phyloP scores from a whole-genome alignment of 2,113 vertebrate genomes.

The rat (Rattus norvegicus) region DNA sequence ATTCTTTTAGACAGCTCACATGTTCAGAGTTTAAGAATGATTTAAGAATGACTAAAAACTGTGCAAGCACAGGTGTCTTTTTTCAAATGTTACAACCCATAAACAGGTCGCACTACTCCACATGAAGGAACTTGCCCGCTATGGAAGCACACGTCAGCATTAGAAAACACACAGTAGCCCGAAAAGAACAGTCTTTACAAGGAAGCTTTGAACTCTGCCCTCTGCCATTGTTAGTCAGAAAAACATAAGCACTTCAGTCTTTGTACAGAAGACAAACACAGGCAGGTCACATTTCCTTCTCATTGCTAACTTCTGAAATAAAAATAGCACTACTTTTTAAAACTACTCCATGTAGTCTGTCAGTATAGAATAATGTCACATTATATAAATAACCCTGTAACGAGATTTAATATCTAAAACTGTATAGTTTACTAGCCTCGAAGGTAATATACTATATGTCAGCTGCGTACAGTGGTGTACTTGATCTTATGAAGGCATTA shows the following conservation, averaged over 20 bases:
- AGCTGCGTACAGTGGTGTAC: conserved; percentile 85
- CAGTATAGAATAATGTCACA: conserved; percentile 90
- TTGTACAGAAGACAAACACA: conserved; percentile 84
- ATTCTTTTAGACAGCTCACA: conserved; percentile 85
- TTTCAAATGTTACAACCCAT: conserved; percentile 84
- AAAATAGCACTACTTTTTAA: conserved; percentile 83
- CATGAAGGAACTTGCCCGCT: conserved; percentile 83
- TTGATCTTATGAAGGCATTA: conserved; percentile 83
- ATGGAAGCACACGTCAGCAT: conserved; percentile 85
- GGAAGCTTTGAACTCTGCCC: conserved; percentile 85
- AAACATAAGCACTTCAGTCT: conserved; percentile 81
- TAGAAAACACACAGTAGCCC: conserved; percentile 87
- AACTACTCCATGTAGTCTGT: conserved; percentile 88
- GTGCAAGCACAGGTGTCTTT: conserved; percentile 86
- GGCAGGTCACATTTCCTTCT: conserved; percentile 84
- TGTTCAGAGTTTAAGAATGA: conserved; percentile 84
- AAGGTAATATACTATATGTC: conserved; percentile 83
- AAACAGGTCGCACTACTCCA: conserved; percentile 84
- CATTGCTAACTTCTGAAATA: conserved; percentile 82
- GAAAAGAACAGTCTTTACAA: conserved; percentile 86
- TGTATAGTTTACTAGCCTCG: conserved; percentile 85
- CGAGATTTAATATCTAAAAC: conserved; percentile 87
- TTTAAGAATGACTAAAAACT: conserved; percentile 83
- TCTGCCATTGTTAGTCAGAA: conserved; percentile 81
- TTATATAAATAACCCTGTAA: conserved; percentile 93